Conservation (phyloP, 2,797 vertebrate genomes). For the Aldrovandia affinis region DNA sequence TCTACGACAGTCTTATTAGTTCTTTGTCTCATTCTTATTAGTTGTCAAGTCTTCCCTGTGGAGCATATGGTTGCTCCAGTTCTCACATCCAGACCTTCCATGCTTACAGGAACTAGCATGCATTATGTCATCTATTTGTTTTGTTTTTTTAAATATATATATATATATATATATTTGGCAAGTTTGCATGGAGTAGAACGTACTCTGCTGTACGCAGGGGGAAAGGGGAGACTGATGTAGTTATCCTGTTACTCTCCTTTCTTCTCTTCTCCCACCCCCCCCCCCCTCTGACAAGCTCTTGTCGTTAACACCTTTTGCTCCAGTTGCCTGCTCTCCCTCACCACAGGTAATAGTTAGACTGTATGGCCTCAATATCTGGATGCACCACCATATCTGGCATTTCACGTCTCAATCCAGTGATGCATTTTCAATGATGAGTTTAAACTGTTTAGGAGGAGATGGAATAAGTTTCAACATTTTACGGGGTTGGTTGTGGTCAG, state of each 20-base stretch:
- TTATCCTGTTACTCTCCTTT: not conserved
- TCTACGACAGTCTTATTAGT: no score
- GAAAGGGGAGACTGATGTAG: not conserved
- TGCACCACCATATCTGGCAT: no score
- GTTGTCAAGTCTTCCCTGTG: no score
- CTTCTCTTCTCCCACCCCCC: not conserved
- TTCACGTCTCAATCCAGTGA: not conserved
- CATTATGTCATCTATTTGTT: no score
- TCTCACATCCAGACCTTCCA: not conserved
- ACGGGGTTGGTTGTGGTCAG: not conserved
- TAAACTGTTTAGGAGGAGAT: slow-evolving; percentile 1
- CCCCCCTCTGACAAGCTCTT: no score
- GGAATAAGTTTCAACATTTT: not conserved
- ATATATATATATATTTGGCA: not conserved
- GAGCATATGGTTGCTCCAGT: no score
- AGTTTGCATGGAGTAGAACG: not conserved
- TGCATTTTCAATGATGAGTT: not conserved
- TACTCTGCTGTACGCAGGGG: not conserved
- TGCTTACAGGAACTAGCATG: not conserved
- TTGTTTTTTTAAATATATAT: no score
- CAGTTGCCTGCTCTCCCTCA: no score
- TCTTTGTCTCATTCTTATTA: no score
- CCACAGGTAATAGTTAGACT: no score
- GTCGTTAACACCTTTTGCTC: no score
- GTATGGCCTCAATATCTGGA: no score